Conservation (phyloP, 1,140 invertebrate species). For the Chrysomallon squamiferum region DNA sequence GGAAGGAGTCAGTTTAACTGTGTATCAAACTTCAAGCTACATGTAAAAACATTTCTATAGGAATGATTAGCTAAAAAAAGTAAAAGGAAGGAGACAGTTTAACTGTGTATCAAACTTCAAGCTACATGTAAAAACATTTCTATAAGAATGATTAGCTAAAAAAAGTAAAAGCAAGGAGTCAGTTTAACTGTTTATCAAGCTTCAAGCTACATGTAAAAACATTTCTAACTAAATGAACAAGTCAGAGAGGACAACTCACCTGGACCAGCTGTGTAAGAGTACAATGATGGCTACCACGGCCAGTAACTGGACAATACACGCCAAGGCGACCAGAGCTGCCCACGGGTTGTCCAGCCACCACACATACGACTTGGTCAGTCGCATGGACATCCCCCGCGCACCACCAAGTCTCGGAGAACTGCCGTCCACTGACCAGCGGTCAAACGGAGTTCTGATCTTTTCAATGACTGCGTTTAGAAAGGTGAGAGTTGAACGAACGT, state of each 20-base stretch:
- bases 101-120: too few species aligned
- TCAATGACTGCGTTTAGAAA: not conserved
- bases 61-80: too few species aligned
- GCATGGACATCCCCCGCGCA: slow-evolving; percentile 5
- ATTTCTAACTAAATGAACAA: too few species aligned
- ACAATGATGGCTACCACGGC: slow-evolving; percentile 89
- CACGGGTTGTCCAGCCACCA: slow-evolving; percentile 76
- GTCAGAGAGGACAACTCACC: slow-evolving; percentile 72
- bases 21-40: too few species aligned
- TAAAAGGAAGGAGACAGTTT: too few species aligned
- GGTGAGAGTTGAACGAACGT: not conserved
- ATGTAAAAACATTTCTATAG: too few species aligned
- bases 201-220: too few species aligned
- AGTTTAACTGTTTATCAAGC: too few species aligned
- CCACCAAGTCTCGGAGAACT: slow-evolving; percentile 15
- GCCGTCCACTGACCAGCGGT: not conserved
- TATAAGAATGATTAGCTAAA: too few species aligned
- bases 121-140: too few species aligned
- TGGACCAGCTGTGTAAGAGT: slow-evolving; percentile 90
- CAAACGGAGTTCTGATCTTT: slow-evolving; percentile 9
- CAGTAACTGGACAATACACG: slow-evolving; percentile 83
- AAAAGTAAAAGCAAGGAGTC: too few species aligned
- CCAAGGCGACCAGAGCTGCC: slow-evolving; percentile 84
- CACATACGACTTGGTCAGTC: slow-evolving; percentile 43
- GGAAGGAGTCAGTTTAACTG: too few species aligned